Base-by-base conservation (phyloP, 1,140 invertebrate species). In the Drosophila ananassae region DNA sequence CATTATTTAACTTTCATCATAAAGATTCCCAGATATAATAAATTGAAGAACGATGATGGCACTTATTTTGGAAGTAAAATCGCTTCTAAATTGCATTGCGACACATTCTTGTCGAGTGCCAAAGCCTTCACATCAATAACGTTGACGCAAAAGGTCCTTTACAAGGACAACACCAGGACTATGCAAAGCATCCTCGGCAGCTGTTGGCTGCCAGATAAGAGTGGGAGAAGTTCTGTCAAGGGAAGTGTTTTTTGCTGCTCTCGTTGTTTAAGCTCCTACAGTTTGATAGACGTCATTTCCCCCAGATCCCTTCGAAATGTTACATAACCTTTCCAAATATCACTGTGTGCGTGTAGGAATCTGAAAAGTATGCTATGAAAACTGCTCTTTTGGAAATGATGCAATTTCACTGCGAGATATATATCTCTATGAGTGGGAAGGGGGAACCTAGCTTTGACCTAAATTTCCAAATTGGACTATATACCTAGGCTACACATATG, bases 181-280 rank as follows among this genome's bases (percentile, higher is more conserved):
- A 47, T 58, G 61, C 61, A 32, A 69, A 44, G 28, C 32, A 58
- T 37, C 56, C 30, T 59, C 44, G 46, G 32, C 55, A 68, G 69
- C 78, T 87, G 82, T 74, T 63, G 55, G 64, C 60, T 72, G 62
- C 62, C 55, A 82, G 82, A 85, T 85, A 85, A 85, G 69, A 62
- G 51, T 34, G 46, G 46, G 59, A 37, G 39, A 46, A 13, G 46
- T 22, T 47, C 59, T 61, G 61, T 60, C 41, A 44, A 37, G 28
- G 57, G 44, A 79, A 62, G 67, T 71, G 57, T 53, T 61, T 66
- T 52, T 54, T 32, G 57, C 37, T 37, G 48, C 47, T 51, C 59
- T 64, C 63, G 59, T 74, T 85, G 57, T 84, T 75, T 63, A 39
- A 68, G 55, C 50, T 63, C 24, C 51, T 63, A 37, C 72, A 77